These are phyloP conservation scores for Emydoidea blandingii DNA, from an alignment of 2,797 vertebrate species.

Conservation along the genomic window DNA sequence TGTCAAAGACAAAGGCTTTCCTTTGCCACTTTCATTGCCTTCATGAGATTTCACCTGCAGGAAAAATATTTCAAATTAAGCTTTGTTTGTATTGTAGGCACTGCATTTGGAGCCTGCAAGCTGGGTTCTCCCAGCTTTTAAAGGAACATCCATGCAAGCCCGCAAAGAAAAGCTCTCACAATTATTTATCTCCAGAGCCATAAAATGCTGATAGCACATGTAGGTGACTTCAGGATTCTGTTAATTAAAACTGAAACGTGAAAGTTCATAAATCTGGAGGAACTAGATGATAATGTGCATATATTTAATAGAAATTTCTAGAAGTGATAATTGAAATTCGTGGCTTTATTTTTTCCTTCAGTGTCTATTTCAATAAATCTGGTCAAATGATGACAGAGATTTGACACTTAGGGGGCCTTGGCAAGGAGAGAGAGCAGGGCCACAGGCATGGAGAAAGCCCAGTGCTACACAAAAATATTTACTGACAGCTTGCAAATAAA, in stretches of 20 bases:
- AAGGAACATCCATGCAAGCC: background rate
- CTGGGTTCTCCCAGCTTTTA: background rate
- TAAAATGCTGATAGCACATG: background rate
- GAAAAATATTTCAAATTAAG: background rate
- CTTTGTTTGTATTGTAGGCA: background rate
- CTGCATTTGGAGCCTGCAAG: background rate
- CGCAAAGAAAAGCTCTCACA: background rate
- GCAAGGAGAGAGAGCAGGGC: background rate
- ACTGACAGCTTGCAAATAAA: slow-evolving; percentile 31
- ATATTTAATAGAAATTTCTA: background rate
- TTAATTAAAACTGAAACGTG: slow-evolving; percentile 45
- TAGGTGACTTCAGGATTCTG: slow-evolving; percentile 31
- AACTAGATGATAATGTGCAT: background rate
- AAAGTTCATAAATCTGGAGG: slow-evolving; percentile 24
- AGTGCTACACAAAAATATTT: slow-evolving; percentile 15
- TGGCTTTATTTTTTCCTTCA: background rate
- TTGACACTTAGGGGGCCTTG: background rate
- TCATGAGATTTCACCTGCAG: background rate
- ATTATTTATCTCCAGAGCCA: background rate
- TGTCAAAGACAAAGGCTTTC: background rate
- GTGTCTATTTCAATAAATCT: slow-evolving; percentile 17
- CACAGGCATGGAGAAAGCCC: background rate
- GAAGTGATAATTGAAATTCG: background rate
- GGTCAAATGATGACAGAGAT: slow-evolving; percentile 33
- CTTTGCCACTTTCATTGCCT: background rate